Conservation (phyloP, 2,797 vertebrate species). For the Gymnoscopelus braueri region DNA sequence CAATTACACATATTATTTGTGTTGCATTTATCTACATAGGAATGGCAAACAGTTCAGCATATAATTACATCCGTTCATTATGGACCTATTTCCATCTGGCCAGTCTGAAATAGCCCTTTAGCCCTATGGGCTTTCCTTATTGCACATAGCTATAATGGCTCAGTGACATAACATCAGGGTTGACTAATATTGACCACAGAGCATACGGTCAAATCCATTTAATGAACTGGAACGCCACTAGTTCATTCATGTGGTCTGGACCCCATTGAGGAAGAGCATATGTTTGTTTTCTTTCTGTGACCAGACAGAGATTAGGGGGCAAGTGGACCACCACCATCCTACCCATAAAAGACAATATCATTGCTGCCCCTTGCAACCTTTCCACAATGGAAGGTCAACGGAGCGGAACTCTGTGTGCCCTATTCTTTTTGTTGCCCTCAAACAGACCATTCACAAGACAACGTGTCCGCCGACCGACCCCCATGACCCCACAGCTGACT, state of each 20-base stretch:
- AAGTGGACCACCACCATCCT: conserved; percentile 44
- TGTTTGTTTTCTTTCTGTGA: conserved; percentile 64
- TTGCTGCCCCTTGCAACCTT: conserved; percentile 35
- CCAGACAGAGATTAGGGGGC: conserved; percentile 50
- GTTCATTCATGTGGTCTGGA: conserved; percentile 49
- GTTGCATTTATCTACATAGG: conserved; percentile 36
- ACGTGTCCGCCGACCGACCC: conserved; percentile 58
- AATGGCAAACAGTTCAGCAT: conserved; percentile 59
- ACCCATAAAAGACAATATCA: conserved; percentile 49
- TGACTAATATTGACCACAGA: conserved; percentile 54
- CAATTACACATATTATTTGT: conserved; percentile 63
- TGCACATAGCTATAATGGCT: background rate
- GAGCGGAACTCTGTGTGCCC: conserved; percentile 51
- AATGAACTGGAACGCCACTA: conserved; percentile 56
- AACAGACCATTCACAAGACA: conserved; percentile 53
- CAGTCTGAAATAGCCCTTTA: too few relatives aligned
- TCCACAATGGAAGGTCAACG: conserved; percentile 64
- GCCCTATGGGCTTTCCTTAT: background rate
- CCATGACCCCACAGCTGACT: conserved; percentile 44
- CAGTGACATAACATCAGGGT: background rate
- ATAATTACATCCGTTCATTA: background rate
- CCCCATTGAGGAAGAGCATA: conserved; percentile 56
- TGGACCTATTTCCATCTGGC: background rate
- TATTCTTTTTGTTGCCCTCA: conserved; percentile 49
- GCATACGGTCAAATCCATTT: conserved; percentile 59